These are phyloP conservation scores for Embiotoca jacksoni DNA, from an alignment of 2,113 vertebrate species.

Conservation along the genomic window DNA sequence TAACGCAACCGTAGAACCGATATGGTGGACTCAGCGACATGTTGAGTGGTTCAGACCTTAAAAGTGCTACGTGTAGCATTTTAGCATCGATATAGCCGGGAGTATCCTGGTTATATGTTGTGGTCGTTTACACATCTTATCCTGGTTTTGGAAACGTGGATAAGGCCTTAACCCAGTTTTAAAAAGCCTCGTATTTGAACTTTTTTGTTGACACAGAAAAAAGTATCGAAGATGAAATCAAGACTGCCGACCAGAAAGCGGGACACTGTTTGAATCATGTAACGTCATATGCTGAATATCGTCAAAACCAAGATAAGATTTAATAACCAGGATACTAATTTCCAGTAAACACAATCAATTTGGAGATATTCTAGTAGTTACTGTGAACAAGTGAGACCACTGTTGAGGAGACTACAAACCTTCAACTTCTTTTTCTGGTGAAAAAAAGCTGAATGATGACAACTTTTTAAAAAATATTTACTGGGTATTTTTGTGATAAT, in stretches of 20 bases:
- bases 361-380: conserved; percentile 3
- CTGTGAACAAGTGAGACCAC: conserved; percentile 30
- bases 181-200: not conserved
- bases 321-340: not conserved
- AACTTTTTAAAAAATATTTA: too few relatives aligned
- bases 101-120: not conserved
- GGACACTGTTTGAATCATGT: not conserved
- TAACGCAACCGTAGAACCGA: not conserved
- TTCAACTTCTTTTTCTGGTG: too few relatives aligned
- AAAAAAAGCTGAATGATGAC: too few relatives aligned
- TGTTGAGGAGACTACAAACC: not conserved
- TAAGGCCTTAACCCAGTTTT: not conserved
- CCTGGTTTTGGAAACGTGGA: not conserved
- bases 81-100: not conserved
- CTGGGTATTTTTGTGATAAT: too few relatives aligned
- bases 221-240: not conserved
- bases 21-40: not conserved
- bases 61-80: conserved; percentile 6
- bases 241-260: not conserved
- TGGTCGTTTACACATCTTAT: not conserved
- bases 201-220: not conserved
- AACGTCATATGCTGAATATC: not conserved
- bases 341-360: not conserved
- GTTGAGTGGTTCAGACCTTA: not conserved
- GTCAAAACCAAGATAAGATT: not conserved